Evolutionary conservation across 1,140 invertebrate genomes (phyloP), one percentile per base, ranked within the genome.

Genomic region (Drosophila mauritiana): DNA sequence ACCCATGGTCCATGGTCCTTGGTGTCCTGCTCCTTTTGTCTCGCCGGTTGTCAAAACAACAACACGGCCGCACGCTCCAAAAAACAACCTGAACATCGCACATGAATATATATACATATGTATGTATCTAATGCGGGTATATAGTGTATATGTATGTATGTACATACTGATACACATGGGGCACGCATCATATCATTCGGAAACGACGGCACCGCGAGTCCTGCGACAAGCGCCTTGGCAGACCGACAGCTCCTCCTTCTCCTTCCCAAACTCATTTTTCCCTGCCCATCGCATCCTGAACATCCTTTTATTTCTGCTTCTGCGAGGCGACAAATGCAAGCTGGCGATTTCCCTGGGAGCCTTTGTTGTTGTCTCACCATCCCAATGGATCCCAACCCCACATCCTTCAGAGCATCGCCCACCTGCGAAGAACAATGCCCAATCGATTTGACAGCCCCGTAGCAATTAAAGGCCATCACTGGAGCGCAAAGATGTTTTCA

Each of bases 241-340:
- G 61, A 10, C 1, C 53, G n/a, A 37, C 40, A 22, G 6, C 37
- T 20, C 34, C 7, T 17, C 46, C 27, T 49, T 0, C 46, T 48
- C n/a, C 43, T 46, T 22, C 25, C 7, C 25, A 6, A 2, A 8
- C 2, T 8, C 8, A 8, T 20, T 17, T n/a, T 34, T 8, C n/a
- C 12, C 17, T 10, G 40, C 11, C 34, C 11, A 7, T 17, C 53
- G 22, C 51, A 12, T 49, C 11, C 45, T 42, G 42, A 64, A 61
- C 17, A 22, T 37, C 31, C 43, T 25, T 46, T 11, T 31, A 10
- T n/a, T 22, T 43, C 34, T 49, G 2, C 55, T 49, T n/a, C 40
- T 55, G 63, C 54, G 75, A 63, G 74, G 74, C 78, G 74, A 69
- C 78, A 88, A 86, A 78, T 88, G 83, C 83, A 86, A 86, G 83